Conservation (phyloP, 2,888 invertebrate genomes). For the Labia minor region DNA sequence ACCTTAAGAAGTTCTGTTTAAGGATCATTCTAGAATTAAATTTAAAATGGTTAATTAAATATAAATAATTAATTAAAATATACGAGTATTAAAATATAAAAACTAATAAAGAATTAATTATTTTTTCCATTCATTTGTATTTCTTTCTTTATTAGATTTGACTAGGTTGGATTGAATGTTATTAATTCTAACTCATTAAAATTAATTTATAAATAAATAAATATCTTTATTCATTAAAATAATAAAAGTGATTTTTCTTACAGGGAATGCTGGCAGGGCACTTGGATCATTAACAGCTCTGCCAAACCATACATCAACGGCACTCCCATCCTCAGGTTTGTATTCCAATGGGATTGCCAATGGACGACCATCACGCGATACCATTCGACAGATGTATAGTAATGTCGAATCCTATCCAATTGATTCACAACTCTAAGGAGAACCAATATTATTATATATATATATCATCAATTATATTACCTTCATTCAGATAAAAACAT, state of each 20-base stretch:
- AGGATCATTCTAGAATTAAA: too few species aligned
- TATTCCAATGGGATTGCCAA: constrained; percentile 29
- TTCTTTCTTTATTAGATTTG: too few species aligned
- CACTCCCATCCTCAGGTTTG: constrained; percentile 24
- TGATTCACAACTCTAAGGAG: constrained; percentile 32
- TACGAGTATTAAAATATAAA: too few species aligned
- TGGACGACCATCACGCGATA: constrained; percentile 31
- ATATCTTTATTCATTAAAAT: too few species aligned
- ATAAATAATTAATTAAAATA: too few species aligned
- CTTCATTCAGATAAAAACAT: neutral
- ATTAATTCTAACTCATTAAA: too few species aligned
- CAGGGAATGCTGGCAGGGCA: neutral
- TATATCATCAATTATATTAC: constrained; percentile 13
- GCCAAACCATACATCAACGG: constrained; percentile 32
- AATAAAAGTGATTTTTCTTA: neutral
- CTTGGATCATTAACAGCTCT: constrained; percentile 31
- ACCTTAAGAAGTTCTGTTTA: too few species aligned
- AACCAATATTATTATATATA: constrained; percentile 19
- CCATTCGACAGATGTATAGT: constrained; percentile 36
- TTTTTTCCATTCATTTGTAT: too few species aligned
- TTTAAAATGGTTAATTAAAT: too few species aligned
- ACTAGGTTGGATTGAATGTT: too few species aligned
- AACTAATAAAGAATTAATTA: too few species aligned
- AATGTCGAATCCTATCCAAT: constrained; percentile 38
- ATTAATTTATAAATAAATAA: too few species aligned